Percentiles rank a stretch among this genome's conserved stretches.
Evolutionary conservation across 2,797 vertebrate genomes (phyloP).

Genomic region (Betta splendens): DNA sequence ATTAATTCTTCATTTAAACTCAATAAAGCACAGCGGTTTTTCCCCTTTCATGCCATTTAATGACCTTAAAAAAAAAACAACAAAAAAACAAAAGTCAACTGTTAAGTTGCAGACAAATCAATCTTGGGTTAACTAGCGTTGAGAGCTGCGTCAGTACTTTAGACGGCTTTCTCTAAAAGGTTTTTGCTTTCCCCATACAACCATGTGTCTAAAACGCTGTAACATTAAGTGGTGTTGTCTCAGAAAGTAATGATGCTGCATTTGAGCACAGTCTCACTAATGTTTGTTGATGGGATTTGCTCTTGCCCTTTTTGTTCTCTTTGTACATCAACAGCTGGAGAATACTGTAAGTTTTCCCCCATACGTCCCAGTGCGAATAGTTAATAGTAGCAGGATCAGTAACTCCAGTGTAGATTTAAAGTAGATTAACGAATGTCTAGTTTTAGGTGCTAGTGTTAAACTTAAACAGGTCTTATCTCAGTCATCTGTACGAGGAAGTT

Average conservation of each 20-base stretch:
- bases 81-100: slow-evolving; percentile 37
- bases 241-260: neutral
- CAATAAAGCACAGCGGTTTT: slow-evolving; percentile 24
- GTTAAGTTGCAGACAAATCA: slow-evolving; percentile 16
- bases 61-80: slow-evolving; percentile 38
- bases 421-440: slow-evolving; percentile 22
- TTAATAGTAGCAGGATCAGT: slow-evolving; percentile 18
- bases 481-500: neutral
- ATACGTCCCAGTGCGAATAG: slow-evolving; percentile 21
- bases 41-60: slow-evolving; percentile 38
- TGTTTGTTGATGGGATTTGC: slow-evolving; percentile 29
- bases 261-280: neutral
- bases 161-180: slow-evolving; percentile 1
- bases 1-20: slow-evolving; percentile 51
- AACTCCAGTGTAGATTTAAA: slow-evolving; percentile 21
- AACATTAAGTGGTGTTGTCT: neutral
- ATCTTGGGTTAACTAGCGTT: slow-evolving; percentile 8
- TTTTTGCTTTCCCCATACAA: neutral
- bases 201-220: neutral
- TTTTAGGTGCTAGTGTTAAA: neutral
- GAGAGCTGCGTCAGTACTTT: slow-evolving; percentile 2
- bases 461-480: slow-evolving; percentile 1
- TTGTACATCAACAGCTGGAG: slow-evolving; percentile 60
- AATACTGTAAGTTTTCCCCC: slow-evolving; percentile 63
- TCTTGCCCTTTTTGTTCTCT: slow-evolving; percentile 33